Base-by-base conservation (phyloP, 2,888 invertebrate genomes). In the Neoascia interrupta region DNA sequence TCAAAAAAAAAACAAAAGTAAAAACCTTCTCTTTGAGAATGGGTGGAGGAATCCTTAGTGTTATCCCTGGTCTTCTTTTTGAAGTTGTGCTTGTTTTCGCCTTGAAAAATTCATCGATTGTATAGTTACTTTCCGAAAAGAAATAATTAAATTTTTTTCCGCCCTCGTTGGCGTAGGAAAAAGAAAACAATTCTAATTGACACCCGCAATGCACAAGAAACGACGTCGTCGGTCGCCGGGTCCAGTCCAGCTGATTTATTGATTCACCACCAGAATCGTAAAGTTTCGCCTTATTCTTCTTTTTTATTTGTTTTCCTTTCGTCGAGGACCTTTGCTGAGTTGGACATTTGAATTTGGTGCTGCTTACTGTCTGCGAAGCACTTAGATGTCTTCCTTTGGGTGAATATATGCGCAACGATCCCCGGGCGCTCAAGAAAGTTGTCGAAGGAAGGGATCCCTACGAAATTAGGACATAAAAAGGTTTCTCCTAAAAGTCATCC, bases 391-490 rank as follows among this genome's bases (percentile, higher is more conserved):
- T 54, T 45, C 43, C 26, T 39, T 26, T 36, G 21, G 21, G n/a
- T 49, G 18, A 28, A 15, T 16, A 28, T 23, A 18, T 36, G 13
- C 21, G 8, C 31, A 31, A 28, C 18, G 26, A 28, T 26, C 39
- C 26, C 39, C 54, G 26, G 39, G n/a, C 11, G 47, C 16, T n/a
- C 5, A 39, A 31, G 16, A 36, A 26, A 41, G 26, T 10, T n/a
- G n/a, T n/a, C 5, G 11, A 19, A 10, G 23, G 28, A 28, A 43
- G 6, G 16, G 36, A 26, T 31, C 21, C 45, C 66, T 16, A n/a
- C 47, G 10, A 47, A 66, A 39, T 56, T 23, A 56, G 54, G 47
- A 54, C 47, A 66, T 56, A 56, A 56, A n/a, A 56, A 66, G 56
- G 66, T 28, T 47, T 66, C 54, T 45, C 36, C 36, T 13, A n/a